phyloP scores from a whole-genome alignment of 2,797 vertebrate genomes.

The Sebastes cheni region DNA sequence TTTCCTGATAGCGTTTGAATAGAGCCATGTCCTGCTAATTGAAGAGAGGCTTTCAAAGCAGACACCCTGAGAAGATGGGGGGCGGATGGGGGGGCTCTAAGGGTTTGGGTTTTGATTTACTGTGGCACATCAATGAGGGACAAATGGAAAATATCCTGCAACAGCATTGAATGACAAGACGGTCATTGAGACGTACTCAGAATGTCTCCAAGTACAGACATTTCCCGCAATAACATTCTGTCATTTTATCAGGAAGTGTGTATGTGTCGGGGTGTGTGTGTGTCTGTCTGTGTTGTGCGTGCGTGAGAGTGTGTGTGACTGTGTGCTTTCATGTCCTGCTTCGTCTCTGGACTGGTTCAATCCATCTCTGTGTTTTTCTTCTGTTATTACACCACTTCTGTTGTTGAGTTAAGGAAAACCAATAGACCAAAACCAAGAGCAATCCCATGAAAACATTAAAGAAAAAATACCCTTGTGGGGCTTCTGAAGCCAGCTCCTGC shows the following conservation, averaged over 20 bases:
- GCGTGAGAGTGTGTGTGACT: not conserved
- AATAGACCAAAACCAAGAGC: conserved; percentile 42
- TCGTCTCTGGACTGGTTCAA: conserved; percentile 38
- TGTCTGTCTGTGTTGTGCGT: conserved; percentile 1
- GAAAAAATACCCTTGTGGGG: not conserved
- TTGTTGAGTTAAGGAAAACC: conserved; percentile 51
- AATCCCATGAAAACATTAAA: conserved; percentile 33
- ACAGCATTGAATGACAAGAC: conserved; percentile 50
- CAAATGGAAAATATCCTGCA: conserved; percentile 72
- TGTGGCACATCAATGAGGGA: conserved; percentile 49
- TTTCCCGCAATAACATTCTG: conserved; percentile 55
- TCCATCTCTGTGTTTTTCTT: conserved; percentile 47
- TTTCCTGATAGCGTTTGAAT: conserved; percentile 66
- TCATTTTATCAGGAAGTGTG: conserved; percentile 45
- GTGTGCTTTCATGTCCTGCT: conserved; percentile 30
- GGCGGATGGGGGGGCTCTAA: not conserved
- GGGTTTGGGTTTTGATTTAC: conserved; percentile 49
- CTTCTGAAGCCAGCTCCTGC: not conserved
- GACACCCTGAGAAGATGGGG: conserved; percentile 45
- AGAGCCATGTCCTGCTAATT: conserved; percentile 66
- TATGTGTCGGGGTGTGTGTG: not conserved
- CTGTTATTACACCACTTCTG: conserved; percentile 52
- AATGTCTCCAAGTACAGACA: conserved; percentile 57
- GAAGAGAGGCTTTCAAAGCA: conserved; percentile 70
- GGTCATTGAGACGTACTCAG: conserved; percentile 63